phyloP scores from a whole-genome alignment of 1,140 invertebrate genomes.

The Zaprionus tsacasi region DNA sequence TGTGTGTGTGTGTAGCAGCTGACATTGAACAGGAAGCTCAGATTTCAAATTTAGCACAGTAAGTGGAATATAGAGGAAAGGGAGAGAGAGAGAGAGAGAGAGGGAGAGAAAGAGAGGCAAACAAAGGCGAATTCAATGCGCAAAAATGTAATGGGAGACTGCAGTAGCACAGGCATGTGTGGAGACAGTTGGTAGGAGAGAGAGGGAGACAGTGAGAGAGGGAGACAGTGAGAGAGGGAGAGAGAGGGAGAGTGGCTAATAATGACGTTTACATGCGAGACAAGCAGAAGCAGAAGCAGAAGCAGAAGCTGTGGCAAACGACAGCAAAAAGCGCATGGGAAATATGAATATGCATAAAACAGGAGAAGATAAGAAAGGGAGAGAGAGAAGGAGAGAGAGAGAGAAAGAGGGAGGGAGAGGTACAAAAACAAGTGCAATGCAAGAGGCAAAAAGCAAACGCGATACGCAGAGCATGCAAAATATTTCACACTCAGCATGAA shows the following conservation, averaged over 20 bases:
- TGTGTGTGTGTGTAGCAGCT: constrained; percentile 24
- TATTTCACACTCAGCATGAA: constrained; percentile 41
- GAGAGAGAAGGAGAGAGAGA: not conserved
- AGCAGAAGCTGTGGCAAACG: constrained; percentile 32
- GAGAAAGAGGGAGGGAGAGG: not conserved
- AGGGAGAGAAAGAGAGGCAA: not conserved
- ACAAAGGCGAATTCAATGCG: constrained; percentile 45
- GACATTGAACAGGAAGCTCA: constrained; percentile 79
- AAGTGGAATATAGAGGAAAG: too few relatives aligned
- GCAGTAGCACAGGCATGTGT: constrained; percentile 5
- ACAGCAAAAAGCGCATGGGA: constrained; percentile 56
- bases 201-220: not conserved
- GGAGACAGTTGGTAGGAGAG: not conserved
- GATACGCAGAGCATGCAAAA: constrained; percentile 36
- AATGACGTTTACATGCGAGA: constrained; percentile 59
- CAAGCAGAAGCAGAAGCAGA: constrained; percentile 33
- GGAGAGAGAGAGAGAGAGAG: not conserved
- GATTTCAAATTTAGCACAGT: constrained; percentile 67
- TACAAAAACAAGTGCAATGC: constrained; percentile 26
- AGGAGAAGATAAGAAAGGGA: constrained; percentile 14
- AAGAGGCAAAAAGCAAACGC: constrained; percentile 14
- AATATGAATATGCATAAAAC: constrained; percentile 58
- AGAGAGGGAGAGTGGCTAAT: constrained; percentile 33
- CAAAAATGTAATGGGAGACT: constrained; percentile 52
- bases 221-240: not conserved